Evolutionary conservation across 1,140 invertebrate genomes (phyloP), one percentile per base, ranked within the genome.

Genomic region (Phymastichus coffea): DNA sequence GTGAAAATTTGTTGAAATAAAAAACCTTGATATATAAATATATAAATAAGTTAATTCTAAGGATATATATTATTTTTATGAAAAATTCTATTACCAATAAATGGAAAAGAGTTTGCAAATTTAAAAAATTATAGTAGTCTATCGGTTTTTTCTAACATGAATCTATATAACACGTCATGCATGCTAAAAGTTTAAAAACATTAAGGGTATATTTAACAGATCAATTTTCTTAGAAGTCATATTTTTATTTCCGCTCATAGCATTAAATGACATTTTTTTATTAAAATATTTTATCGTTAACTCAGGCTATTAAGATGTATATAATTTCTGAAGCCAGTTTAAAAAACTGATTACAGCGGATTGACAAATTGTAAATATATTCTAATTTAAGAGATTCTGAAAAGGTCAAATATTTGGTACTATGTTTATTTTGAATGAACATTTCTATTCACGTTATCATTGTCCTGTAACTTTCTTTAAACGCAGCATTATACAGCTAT

Each of bases 31-130:
- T 28, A 48, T 26, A 26, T 4, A 6, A 15, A 19, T 56, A 61
- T 30, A 49, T 56, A 55, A 7, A 41, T 49, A 46, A 41, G 41
- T 38, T 12, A 56, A 35, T 30, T 55, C 43, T 55, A 25, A 56
- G n/a, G n/a, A 23, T 49, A 61, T 51, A 56, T 44, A 47, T 62
- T 62, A 62, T 62, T 62, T 62, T 62, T 62, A 62, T 57, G 56
- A 57, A 46, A 57, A 62, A 61, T 49, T 61, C 56, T 57, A 62
- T 38, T 56, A 51, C 38, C 19, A 62, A 56, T 49, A 62, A 56
- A 57, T 53, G 43, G 46, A 61, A 60, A 61, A 56, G 43, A 43
- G 40, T 58, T 59, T 61, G 41, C 38, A 61, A 17, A 51, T 56
- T 56, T 55, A 46, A 53, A 61, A 54, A 40, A 54, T 52, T 37